Base-by-base conservation (phyloP, 2,888 invertebrate genomes). In the Drosophila percnosoma region DNA sequence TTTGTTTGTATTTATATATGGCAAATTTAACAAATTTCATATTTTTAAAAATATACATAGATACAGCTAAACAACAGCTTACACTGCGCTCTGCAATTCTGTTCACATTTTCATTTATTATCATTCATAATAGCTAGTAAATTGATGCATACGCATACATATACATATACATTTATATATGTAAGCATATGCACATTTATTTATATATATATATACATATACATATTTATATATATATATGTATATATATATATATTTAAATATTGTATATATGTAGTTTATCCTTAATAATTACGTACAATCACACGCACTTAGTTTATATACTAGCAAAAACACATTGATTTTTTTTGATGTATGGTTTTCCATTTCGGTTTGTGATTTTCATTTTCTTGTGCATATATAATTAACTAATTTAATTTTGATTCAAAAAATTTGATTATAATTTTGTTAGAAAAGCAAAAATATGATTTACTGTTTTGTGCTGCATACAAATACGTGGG, bases 21-120 rank as follows among this genome's bases (percentile, higher is more conserved):
- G 87, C 87, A 87, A 87, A 87, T 89, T 87, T 89, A 87, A 87
- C 87, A 89, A 87, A 80, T 82, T 85, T 84, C 63, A 63, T 77
- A 73, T 73, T 73, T 80, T 87, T 80, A 69, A 77, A 82, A 85
- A 82, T 83, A 87, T 87, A 87, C 85, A 87, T 79, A 87, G 73
- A 75, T 81, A 79, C 86, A 80, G 80, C 75, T 86, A 78, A 69
- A 66, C 80, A 82, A 81, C 75, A 79, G 78, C 73, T 75, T 52
- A 57, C 65, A 57, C 63, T 67, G 68, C 66, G 34, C 53, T 48
- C 61, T 49, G 45, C 60, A 67, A 72, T 75, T 62, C 53, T 64
- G 66, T 65, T 76, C 73, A 71, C 76, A 74, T 63, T 71, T 57
- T 60, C 60, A 64, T 58, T 54, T 75, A 60, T 73, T 62, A 68